Conservation (phyloP, 2,113 vertebrate genomes). For the Bos indicus region DNA sequence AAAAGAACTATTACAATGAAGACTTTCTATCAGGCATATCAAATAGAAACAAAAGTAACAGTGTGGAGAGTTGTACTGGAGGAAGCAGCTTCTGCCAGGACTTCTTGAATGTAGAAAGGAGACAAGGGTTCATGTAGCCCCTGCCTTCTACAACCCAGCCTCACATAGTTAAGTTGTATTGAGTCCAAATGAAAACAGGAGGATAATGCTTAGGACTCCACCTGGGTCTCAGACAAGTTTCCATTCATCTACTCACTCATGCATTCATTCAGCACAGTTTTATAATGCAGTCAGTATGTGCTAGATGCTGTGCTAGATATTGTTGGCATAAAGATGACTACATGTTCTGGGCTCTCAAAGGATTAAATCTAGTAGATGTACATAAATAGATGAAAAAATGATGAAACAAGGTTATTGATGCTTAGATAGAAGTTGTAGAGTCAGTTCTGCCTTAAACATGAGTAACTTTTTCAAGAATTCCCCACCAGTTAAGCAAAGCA, state of each 20-base stretch:
- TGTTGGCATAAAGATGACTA: not conserved
- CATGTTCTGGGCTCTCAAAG: not conserved
- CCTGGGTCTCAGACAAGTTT: not conserved
- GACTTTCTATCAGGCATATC: not conserved
- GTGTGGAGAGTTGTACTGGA: not conserved
- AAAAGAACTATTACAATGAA: constrained; percentile 7
- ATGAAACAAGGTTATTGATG: not conserved
- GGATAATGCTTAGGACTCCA: not conserved
- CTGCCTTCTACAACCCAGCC: not conserved
- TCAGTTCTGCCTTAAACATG: not conserved
- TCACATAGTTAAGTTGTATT: not conserved
- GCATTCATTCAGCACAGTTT: not conserved
- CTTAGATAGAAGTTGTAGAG: not conserved
- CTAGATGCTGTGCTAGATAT: not conserved
- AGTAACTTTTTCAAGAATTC: not conserved
- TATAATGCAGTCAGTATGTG: not conserved
- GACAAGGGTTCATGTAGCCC: too few relatives aligned
- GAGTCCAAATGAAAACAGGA: not conserved
- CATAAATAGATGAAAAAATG: not conserved
- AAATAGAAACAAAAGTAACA: not conserved
- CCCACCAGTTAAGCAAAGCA: not conserved
- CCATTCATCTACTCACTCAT: not conserved
- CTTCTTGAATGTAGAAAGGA: not conserved
- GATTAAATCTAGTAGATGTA: not conserved
- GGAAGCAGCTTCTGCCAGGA: not conserved